Base-by-base conservation (phyloP, 2,797 vertebrate species). In the Cyprinodon diabolis region DNA sequence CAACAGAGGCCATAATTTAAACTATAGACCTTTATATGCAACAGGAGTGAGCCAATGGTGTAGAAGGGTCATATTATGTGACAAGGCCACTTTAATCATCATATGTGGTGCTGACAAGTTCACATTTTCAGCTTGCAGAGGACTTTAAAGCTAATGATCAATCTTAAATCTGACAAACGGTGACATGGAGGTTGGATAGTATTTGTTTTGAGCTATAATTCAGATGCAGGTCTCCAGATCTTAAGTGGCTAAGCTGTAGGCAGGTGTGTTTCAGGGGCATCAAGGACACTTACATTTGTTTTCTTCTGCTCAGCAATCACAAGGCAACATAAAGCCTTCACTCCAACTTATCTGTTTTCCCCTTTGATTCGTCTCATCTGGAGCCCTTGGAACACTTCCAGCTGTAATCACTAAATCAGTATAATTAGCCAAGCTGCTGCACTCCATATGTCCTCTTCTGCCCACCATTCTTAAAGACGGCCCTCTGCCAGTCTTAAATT, bases 361-460 rank as follows among this genome's bases (percentile, higher is more conserved):
- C 62, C 65, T 78, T 87, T 91, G 82, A 93, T 91, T 92, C 86
- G 75, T 87, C 85, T 93, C 86, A 80, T 92, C 82, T 92, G 85
- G 76, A 86, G 80, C 69, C 83, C 71, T 74, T 91, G 87, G 82
- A 82, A 77, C 82, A 35, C 72, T 83, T 92, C 87, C 89, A 90
- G 86, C 90, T 85, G 82, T 86, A 91, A 91, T 94, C 85, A 82
- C 82, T 87, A 87, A 92, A 91, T 93, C 90, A 89, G 87, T 90
- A 69, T 86, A 91, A 94, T 92, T 90, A 93, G 84, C 68, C 89
- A 87, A 89, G 88, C 83, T 90, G 80, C 74, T 66, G 75, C 4
- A 51, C 86, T 83, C 75, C 81, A 84, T 86, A 77, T 80, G 75
- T 67, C 45, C 48, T 78, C 52, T 43, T 58, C 2, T 76, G 60